These are phyloP conservation scores for Oreonectes daqikongensis DNA, from an alignment of 2,797 vertebrate species.

Conservation along the genomic window DNA sequence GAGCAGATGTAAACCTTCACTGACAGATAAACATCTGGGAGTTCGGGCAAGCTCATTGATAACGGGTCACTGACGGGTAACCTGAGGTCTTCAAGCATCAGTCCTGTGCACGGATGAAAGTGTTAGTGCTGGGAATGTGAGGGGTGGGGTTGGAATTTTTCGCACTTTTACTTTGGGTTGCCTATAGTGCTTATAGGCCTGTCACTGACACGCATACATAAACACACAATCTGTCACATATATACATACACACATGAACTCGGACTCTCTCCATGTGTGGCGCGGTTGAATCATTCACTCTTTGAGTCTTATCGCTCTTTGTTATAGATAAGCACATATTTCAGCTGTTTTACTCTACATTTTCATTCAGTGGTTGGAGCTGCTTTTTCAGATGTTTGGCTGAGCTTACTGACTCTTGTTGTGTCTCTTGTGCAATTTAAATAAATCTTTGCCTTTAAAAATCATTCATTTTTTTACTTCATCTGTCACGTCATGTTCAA, in stretches of 20 bases:
- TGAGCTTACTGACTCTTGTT: slow-evolving; percentile 2
- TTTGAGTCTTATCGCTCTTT: slow-evolving; percentile 61
- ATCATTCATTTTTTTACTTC: not conserved
- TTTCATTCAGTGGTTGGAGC: not conserved
- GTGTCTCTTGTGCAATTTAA: not conserved
- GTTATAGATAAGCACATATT: too few relatives aligned
- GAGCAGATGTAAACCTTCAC: slow-evolving; percentile 68
- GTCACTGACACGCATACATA: slow-evolving; percentile 54
- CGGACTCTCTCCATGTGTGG: slow-evolving; percentile 21
- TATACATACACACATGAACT: slow-evolving; percentile 19
- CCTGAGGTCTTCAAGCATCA: slow-evolving; percentile 63
- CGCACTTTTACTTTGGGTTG: slow-evolving; percentile 54
- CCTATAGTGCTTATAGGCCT: slow-evolving; percentile 15
- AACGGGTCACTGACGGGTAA: slow-evolving; percentile 70
- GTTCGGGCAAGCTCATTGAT: slow-evolving; percentile 68
- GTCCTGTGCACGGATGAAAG: slow-evolving; percentile 55
- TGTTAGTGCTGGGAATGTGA: slow-evolving; percentile 26
- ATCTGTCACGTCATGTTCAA: not conserved
- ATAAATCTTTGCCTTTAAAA: slow-evolving; percentile 34
- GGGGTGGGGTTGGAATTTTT: slow-evolving; percentile 11
- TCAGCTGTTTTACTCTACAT: slow-evolving; percentile 48
- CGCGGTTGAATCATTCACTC: slow-evolving; percentile 49
- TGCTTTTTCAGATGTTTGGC: slow-evolving; percentile 20
- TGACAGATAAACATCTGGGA: slow-evolving; percentile 71
- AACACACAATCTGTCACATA: slow-evolving; percentile 35